Evolutionary conservation across 2,797 vertebrate genomes (phyloP), one percentile per base, ranked within the genome.

Genomic region (Typhlichthys subterraneus): DNA sequence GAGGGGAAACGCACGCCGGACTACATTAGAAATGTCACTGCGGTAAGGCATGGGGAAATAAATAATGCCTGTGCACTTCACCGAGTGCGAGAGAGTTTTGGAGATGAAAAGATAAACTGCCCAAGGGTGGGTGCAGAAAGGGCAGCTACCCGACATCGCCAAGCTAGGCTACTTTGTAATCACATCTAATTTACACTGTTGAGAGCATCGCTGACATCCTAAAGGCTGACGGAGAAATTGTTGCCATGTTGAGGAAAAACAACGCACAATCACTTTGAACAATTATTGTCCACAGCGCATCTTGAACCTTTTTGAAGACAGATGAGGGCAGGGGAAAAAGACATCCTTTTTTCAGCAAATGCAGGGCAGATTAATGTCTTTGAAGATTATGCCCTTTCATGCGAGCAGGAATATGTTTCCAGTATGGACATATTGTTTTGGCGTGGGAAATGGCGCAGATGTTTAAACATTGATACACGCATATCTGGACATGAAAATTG

Each of bases 401-500:
- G 73, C 79, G 75, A 85, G 68, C 53, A 45, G 79, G 77, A 86
- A 83, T 79, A 83, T 88, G 75, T 63, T 87, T 84, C 85, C 68
- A 69, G 73, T 75, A 72, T 65, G 53, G 59, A 73, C 75, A 77
- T 62, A 31, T 70, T 57, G 63, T 72, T 75, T 78, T 65, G 9
- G 63, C 70, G 73, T 56, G 56, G 72, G 49, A 82, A 87, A 87
- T 73, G 75, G 82, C 84, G 72, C 87, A 91, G 86, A 91, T 90
- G 86, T 82, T 52, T 69, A 42, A 55, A 50, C 65, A 59, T 51
- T 67, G 63, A 79, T 53, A n/a, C 66, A 66, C 23, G 8, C 17
- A 47, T 1, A 7, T 45, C 49, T 12, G 46, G 13, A 60, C 10
- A 12, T 13, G 38, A 42, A 1, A 17, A 17, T 15, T 45, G 5